Evolutionary conservation across 1,140 invertebrate species (phyloP).

Genomic region (Leptinotarsa undecemlineata): DNA sequence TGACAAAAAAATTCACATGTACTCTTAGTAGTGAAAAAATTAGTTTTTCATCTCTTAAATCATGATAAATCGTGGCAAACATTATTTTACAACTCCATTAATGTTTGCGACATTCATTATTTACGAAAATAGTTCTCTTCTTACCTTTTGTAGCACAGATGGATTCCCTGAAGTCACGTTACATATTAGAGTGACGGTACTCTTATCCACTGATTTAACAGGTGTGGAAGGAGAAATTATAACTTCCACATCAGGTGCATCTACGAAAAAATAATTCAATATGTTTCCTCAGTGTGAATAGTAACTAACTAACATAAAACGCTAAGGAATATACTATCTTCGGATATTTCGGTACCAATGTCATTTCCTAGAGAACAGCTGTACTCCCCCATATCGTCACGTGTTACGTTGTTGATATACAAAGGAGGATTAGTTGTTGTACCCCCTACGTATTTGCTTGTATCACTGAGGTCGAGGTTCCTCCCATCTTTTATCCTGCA

Average conservation of each 20-base stretch:
- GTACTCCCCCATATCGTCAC: conserved; percentile 80
- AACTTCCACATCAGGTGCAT: conserved; percentile 76
- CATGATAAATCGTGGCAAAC: no score
- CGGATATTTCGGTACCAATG: conserved; percentile 72
- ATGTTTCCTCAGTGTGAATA: neutral
- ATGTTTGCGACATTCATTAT: no score
- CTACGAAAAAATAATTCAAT: conserved; percentile 55
- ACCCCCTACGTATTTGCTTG: conserved; percentile 74
- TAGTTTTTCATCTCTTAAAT: no score
- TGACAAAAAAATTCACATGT: no score
- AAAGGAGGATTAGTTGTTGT: conserved; percentile 72
- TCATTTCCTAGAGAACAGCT: conserved; percentile 77
- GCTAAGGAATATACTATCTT: conserved; percentile 70
- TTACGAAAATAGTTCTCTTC: conserved; percentile 14
- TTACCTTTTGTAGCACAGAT: conserved; percentile 65
- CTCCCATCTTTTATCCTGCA: conserved; percentile 75
- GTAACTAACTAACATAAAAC: conserved; percentile 73
- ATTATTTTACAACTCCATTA: no score
- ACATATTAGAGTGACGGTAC: conserved; percentile 82
- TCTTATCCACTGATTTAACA: conserved; percentile 76
- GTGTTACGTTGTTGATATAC: conserved; percentile 74
- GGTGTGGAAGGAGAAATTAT: conserved; percentile 74
- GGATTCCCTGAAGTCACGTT: conserved; percentile 74
- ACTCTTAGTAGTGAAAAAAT: no score
- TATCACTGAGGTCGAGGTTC: conserved; percentile 63